Evolutionary conservation across 2,888 invertebrate species (phyloP).

Genomic region (Lysandra bellargus): DNA sequence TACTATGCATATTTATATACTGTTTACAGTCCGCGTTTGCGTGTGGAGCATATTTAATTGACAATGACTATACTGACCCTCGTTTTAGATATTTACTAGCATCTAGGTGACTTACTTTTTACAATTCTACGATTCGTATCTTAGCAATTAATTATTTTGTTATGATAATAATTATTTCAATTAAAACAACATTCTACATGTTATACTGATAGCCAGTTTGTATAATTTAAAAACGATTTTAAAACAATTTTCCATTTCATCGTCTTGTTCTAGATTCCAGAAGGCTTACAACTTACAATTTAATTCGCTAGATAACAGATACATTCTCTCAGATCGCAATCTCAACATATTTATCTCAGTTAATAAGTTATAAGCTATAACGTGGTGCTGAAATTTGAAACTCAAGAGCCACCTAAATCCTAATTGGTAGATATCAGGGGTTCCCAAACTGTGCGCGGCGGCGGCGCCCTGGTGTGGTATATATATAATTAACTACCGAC

Average conservation of each 20-base stretch:
- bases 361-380: no score
- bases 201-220: neutral
- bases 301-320: no score
- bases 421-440: no score
- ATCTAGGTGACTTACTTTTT: constrained; percentile 1
- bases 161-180: neutral
- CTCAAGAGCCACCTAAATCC: no score
- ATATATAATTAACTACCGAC: no score
- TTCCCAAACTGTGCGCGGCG: no score
- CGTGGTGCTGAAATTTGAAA: no score
- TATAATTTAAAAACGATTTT: neutral
- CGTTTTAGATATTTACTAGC: neutral
- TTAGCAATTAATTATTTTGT: neutral
- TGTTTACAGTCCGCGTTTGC: constrained; percentile 50
- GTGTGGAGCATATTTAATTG: constrained; percentile 55
- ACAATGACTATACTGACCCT: constrained; percentile 1
- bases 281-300: neutral
- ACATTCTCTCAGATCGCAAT: no score
- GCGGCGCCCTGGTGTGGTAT: no score
- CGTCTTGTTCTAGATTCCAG: neutral
- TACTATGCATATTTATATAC: constrained; percentile 59
- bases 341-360: no score
- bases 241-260: constrained; percentile 7
- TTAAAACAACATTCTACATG: neutral
- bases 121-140: neutral